These are phyloP conservation scores for Centruroides sculpturatus DNA, from an alignment of 1,140 invertebrate genomes.

Conservation along the genomic window DNA sequence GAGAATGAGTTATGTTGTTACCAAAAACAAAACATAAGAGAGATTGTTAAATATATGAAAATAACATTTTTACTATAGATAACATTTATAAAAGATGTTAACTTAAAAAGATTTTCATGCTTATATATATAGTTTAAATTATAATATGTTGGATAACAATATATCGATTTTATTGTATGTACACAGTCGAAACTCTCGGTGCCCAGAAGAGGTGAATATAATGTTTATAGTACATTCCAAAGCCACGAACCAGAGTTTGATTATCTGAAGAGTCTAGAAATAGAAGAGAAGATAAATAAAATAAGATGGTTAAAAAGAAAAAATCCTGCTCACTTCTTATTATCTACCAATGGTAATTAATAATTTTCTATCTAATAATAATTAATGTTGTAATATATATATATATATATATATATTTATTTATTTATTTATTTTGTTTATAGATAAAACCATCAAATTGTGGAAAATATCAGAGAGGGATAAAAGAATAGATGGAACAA, in stretches of 20 bases:
- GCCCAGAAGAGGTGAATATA: slow-evolving; percentile 90
- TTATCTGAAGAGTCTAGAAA: slow-evolving; percentile 98
- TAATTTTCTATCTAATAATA: background rate
- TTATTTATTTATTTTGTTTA: slow-evolving; percentile 15
- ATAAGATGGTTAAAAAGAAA: slow-evolving; percentile 95
- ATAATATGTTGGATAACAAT: too few species aligned
- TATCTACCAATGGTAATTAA: slow-evolving; percentile 88
- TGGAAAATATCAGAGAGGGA: slow-evolving; percentile 88
- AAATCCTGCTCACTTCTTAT: slow-evolving; percentile 95
- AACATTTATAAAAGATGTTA: too few species aligned
- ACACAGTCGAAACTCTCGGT: slow-evolving; percentile 74
- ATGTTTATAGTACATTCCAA: slow-evolving; percentile 99
- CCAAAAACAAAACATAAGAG: too few species aligned
- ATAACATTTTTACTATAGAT: too few species aligned
- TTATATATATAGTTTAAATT: too few species aligned
- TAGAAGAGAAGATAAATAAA: slow-evolving; percentile 99
- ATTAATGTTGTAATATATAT: background rate
- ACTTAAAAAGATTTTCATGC: too few species aligned
- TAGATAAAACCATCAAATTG: slow-evolving; percentile 65
- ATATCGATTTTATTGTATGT: too few species aligned
- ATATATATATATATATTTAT: slow-evolving; percentile 19
- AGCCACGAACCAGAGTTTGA: slow-evolving; percentile 99
- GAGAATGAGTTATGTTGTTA: too few species aligned
- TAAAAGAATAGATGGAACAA: slow-evolving; percentile 75
- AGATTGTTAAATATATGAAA: too few species aligned